These are phyloP conservation scores for Palythoa heliodiscus DNA, from an alignment of 92 coral and sea anemone genomes.

Conservation along the genomic window DNA sequence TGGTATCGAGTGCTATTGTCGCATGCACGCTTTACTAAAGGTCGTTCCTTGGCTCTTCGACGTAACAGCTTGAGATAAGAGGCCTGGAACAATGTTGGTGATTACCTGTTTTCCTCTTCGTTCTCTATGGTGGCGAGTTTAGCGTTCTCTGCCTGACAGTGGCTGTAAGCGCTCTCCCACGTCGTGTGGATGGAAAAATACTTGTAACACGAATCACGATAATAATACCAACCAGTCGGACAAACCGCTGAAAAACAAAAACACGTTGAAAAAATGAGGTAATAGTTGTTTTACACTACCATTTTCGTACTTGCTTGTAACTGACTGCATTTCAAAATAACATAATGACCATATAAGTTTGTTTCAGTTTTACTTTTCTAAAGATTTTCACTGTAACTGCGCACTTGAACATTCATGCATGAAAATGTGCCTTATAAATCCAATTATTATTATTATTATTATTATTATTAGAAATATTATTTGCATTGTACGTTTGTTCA, in stretches of 20 bases:
- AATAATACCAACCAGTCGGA: constrained; percentile 77
- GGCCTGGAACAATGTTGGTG: neutral
- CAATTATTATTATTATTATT: no score
- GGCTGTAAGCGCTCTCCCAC: constrained; percentile 80
- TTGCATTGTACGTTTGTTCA: no score
- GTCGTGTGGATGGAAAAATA: constrained; percentile 65
- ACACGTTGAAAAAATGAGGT: neutral
- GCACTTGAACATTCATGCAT: no score
- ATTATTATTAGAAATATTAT: no score
- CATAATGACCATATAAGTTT: no score
- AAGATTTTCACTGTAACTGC: no score
- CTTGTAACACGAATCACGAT: constrained; percentile 72
- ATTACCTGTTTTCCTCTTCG: constrained; percentile 74
- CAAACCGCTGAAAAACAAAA: constrained; percentile 64
- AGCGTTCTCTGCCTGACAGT: constrained; percentile 81
- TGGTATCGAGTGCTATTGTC: no score
- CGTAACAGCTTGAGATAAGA: neutral
- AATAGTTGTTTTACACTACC: neutral
- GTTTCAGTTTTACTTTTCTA: no score
- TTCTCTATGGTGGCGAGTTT: constrained; percentile 74
- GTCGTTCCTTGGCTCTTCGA: neutral
- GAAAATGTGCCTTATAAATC: no score
- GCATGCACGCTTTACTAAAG: no score
- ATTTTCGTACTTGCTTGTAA: no score
- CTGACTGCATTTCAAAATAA: no score